Evolutionary conservation across 2,888 invertebrate species (phyloP).

Genomic region (Lamproptera curius): DNA sequence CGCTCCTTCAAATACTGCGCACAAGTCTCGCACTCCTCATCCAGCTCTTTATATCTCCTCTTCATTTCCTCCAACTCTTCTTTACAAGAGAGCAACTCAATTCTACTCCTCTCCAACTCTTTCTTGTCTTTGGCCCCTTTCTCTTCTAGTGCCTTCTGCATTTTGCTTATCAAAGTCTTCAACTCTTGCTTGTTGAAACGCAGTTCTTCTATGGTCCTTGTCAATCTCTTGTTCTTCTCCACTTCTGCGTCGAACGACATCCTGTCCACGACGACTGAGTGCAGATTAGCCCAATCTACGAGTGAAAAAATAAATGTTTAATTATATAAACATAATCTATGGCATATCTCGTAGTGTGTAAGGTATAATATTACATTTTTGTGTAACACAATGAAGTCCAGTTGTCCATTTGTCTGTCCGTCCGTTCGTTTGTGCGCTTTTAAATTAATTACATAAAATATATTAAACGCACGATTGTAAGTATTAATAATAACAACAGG

Average conservation of each 20-base stretch:
- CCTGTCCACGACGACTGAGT: constrained; percentile 66
- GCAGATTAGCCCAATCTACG: constrained; percentile 65
- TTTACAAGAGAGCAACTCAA: constrained; percentile 45
- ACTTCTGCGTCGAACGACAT: constrained; percentile 70
- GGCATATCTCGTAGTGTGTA: neutral
- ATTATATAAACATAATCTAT: too few species aligned
- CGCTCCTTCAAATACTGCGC: constrained; percentile 51
- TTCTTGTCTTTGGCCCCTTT: constrained; percentile 39
- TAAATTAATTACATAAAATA: too few species aligned
- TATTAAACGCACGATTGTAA: too few species aligned
- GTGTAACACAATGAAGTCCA: too few species aligned
- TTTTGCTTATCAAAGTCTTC: constrained; percentile 46
- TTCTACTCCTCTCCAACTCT: constrained; percentile 55
- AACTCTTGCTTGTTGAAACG: constrained; percentile 73
- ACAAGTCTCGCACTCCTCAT: constrained; percentile 68
- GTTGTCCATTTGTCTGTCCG: too few species aligned
- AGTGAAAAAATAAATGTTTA: too few species aligned
- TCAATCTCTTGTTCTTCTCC: constrained; percentile 65
- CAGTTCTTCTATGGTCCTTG: constrained; percentile 59
- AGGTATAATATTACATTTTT: neutral
- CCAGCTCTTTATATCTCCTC: constrained; percentile 56
- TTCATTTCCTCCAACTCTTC: constrained; percentile 47
- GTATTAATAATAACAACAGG: too few species aligned
- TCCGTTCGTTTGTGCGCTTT: too few species aligned
- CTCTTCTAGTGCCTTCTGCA: constrained; percentile 54